These are phyloP conservation scores for Andrena camellia DNA, from an alignment of 2,888 invertebrate genomes.

Conservation along the genomic window DNA sequence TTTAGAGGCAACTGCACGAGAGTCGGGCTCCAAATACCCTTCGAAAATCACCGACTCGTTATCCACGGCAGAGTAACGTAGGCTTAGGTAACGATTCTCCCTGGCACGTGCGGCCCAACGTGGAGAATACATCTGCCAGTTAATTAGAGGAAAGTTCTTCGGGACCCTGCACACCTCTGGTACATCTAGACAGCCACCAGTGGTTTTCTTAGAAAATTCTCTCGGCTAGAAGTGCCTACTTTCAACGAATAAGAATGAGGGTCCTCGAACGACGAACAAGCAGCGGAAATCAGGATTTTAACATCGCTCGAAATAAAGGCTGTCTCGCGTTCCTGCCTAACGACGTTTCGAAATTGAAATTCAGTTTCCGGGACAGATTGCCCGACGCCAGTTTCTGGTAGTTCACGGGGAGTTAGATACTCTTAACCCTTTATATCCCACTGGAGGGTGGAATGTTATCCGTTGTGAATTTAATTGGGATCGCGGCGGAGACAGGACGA, in stretches of 20 bases:
- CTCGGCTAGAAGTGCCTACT: too few species aligned
- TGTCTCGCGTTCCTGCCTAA: background rate
- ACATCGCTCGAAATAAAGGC: background rate
- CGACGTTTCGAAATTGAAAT: constrained; percentile 25
- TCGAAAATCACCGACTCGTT: constrained; percentile 53
- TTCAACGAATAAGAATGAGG: too few species aligned
- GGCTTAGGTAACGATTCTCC: constrained; percentile 35
- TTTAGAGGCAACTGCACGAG: background rate
- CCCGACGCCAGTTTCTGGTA: constrained; percentile 25
- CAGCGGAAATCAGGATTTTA: background rate
- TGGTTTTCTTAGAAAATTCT: background rate
- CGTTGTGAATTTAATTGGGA: constrained; percentile 62
- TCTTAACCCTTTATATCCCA: constrained; percentile 35
- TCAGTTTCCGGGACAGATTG: constrained; percentile 35
- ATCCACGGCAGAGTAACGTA: constrained; percentile 13
- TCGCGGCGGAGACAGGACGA: constrained; percentile 35
- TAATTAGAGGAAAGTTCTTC: constrained; percentile 31
- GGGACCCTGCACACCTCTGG: too few species aligned
- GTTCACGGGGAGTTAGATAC: constrained; percentile 34
- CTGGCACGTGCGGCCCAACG: constrained; percentile 24
- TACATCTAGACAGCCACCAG: background rate
- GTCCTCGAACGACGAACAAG: too few species aligned
- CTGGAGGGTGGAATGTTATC: constrained; percentile 44
- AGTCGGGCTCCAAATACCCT: constrained; percentile 27
- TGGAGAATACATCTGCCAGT: constrained; percentile 8